A percentile compares a stretch with the other conserved stretches of the same genome.
Evolutionary conservation across 2,888 invertebrate genomes (phyloP).

Genomic region (Cetonia aurata): DNA sequence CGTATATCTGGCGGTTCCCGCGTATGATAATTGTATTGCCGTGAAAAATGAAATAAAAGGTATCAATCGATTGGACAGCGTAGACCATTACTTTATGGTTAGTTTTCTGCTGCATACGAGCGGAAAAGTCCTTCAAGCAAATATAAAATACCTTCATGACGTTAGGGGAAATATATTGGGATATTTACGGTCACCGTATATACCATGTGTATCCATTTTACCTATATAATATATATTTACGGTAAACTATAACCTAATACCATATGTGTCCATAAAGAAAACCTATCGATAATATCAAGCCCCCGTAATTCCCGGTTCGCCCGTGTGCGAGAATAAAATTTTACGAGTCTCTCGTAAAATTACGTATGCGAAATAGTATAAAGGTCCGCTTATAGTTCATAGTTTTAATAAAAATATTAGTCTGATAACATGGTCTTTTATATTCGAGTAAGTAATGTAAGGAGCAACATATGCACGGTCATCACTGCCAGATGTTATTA

Average conservation of each 20-base stretch:
- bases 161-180: constrained; percentile 31
- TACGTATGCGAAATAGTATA: constrained; percentile 36
- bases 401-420: constrained; percentile 25
- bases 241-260: constrained; percentile 37
- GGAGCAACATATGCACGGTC: not conserved
- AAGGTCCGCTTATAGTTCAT: constrained; percentile 8
- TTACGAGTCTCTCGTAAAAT: constrained; percentile 29
- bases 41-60: too few relatives aligned
- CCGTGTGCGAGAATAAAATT: constrained; percentile 28
- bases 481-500: too few relatives aligned
- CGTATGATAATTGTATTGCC: too few relatives aligned
- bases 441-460: not conserved
- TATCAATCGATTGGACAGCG: too few relatives aligned
- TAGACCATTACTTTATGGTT: too few relatives aligned
- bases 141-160: constrained; percentile 17
- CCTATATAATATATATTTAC: constrained; percentile 37
- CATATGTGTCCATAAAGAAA: constrained; percentile 34
- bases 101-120: too few relatives aligned
- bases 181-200: constrained; percentile 22
- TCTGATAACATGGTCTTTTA: too few relatives aligned
- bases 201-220: constrained; percentile 30
- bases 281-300: constrained; percentile 39
- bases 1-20: too few relatives aligned
- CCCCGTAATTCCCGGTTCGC: constrained; percentile 17
- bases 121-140: not conserved